Base-by-base conservation (phyloP, 2,113 vertebrate genomes). In the Ariopsis seemanni region DNA sequence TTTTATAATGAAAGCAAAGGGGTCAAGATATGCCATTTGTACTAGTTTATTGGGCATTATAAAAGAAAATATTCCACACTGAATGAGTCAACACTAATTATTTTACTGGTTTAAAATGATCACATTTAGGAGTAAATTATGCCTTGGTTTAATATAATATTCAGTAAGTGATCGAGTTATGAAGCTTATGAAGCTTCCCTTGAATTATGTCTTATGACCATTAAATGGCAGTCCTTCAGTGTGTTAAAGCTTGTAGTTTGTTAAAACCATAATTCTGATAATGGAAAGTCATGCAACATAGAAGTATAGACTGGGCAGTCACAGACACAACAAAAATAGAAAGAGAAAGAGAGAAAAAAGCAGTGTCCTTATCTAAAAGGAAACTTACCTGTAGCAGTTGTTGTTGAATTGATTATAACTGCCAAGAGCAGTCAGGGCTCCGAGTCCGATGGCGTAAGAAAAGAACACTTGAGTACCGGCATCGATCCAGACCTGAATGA, bases 351-450 rank as follows among this genome's bases (percentile, higher is more conserved):
- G 30, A 4, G 10, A n/a, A 12, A 74, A 10, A 17, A 7, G 10
- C 7, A 48, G 4, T 57, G 27, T 80, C 20, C 57, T 15, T 67
- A 78, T 55, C 80, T 78, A 27, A 71, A 30, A 58, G 2, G 67
- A 77, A 83, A 20, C 84, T 94, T 91, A 96, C 95, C 95, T 96
- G 91, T 96, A 96, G 94, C 96, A 96, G 93, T 96, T 94, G 2
- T 96, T 96, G 94, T 96, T 94, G 90, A 96, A 96, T 89, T 95
- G 93, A 93, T 96, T 96, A 92, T 96, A 96, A 93, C 95, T 96
- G 88, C 95, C 95, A 55, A 96, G 91, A 52, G 96, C 96, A 0
- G 95, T 96, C 89, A 96, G 94, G 12, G 95, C 96, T 42, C 96
- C 96, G 5, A 96, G 94, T 3, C 96, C 96, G 8, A 96, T 96